phyloP scores from a whole-genome alignment of 2,888 invertebrate species.

The Notocelia uddmanniana region DNA sequence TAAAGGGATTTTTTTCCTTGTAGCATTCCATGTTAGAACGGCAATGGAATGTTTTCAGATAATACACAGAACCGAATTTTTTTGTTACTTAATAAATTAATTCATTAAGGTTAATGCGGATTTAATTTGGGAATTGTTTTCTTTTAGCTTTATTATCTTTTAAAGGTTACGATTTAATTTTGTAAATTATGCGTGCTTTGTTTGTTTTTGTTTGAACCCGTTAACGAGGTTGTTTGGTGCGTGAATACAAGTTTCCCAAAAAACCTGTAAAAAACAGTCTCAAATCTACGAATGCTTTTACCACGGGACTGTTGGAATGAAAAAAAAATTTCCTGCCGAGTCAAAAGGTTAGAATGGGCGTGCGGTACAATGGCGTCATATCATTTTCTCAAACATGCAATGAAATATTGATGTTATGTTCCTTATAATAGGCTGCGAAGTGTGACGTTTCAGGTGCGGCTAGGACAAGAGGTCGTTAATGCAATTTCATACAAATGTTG shows the following conservation, averaged over 20 bases:
- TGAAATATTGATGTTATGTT: no score
- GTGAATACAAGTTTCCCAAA: neutral
- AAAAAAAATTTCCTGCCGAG: no score
- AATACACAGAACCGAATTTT: conserved; percentile 3
- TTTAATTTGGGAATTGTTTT: conserved; percentile 15
- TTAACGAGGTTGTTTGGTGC: neutral
- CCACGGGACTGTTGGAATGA: no score
- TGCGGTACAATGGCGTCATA: no score
- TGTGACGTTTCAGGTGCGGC: no score
- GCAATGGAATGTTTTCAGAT: conserved; percentile 8
- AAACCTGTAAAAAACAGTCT: no score
- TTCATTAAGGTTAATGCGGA: conserved; percentile 18
- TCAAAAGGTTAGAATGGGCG: no score
- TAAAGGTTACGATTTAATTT: neutral
- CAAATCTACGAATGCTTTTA: no score
- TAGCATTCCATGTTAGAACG: neutral
- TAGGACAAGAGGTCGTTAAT: no score
- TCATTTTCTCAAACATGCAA: no score
- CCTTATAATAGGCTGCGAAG: no score
- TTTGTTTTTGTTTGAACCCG: neutral
- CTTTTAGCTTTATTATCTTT: conserved; percentile 14
- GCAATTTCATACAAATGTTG: no score
- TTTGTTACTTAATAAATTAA: conserved; percentile 17
- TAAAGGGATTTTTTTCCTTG: neutral
- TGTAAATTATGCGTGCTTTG: neutral